Conservation (phyloP, 2,888 invertebrate genomes). For the Halictus quadricinctus region DNA sequence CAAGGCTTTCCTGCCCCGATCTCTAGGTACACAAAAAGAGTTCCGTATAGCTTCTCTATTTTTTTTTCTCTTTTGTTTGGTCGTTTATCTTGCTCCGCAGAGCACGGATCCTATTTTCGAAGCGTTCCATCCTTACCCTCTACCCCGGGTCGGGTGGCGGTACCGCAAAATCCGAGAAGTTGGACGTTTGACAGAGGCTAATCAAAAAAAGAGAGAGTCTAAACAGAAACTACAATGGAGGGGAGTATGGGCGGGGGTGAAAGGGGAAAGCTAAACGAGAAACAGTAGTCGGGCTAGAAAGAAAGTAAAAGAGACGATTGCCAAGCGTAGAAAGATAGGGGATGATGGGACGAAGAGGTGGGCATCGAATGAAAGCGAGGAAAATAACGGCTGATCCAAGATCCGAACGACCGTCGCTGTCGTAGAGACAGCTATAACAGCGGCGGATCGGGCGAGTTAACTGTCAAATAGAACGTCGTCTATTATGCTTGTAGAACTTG, state of each 20-base stretch:
- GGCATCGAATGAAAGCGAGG: constrained; percentile 27
- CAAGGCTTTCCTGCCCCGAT: constrained; percentile 81
- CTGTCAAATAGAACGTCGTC: constrained; percentile 21
- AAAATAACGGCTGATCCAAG: constrained; percentile 31
- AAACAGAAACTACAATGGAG: background rate
- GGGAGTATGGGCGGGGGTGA: too few relatives aligned
- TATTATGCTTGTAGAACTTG: background rate
- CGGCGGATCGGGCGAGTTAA: constrained; percentile 21
- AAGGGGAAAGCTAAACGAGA: background rate
- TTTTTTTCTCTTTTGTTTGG: constrained; percentile 53
- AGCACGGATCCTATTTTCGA: constrained; percentile 67
- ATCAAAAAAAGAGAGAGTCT: constrained; percentile 6
- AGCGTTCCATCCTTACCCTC: constrained; percentile 71
- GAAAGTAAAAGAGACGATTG: constrained; percentile 15
- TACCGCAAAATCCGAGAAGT: constrained; percentile 60
- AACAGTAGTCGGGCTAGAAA: constrained; percentile 8
- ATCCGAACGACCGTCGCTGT: constrained; percentile 4
- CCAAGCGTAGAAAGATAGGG: constrained; percentile 19
- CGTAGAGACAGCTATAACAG: constrained; percentile 19
- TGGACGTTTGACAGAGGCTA: constrained; percentile 25
- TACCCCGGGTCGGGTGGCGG: constrained; percentile 69
- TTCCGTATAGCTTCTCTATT: constrained; percentile 66
- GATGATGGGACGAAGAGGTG: constrained; percentile 16
- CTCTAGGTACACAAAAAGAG: constrained; percentile 77
- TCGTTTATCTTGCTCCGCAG: constrained; percentile 63